Conservation (phyloP, 2,888 invertebrate species). For the Trachelus tabidus region DNA sequence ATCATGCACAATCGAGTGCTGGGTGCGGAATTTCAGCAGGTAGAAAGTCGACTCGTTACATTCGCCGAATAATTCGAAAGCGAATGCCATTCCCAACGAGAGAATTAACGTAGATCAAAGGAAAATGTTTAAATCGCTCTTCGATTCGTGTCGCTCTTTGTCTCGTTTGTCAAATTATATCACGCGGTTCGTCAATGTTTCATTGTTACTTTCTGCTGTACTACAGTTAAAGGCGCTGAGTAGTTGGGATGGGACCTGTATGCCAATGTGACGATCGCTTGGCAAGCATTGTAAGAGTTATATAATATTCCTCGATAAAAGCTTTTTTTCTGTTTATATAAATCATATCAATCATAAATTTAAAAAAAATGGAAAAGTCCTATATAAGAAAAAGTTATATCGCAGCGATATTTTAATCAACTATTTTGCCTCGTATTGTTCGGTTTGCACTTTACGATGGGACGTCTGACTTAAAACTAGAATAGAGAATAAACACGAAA, state of each 20-base stretch:
- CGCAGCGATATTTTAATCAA: too few relatives aligned
- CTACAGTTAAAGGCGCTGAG: neutral
- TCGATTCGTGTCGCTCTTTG: neutral
- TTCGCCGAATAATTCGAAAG: slow-evolving; percentile 8
- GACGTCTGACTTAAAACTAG: too few relatives aligned
- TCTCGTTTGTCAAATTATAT: neutral
- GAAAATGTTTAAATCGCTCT: slow-evolving; percentile 3
- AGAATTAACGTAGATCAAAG: slow-evolving; percentile 1
- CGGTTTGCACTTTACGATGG: too few relatives aligned
- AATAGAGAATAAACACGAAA: too few relatives aligned
- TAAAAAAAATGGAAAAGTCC: too few relatives aligned
- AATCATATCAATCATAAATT: neutral
- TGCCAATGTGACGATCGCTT: neutral
- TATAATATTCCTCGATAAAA: neutral
- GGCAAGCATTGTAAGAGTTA: neutral
- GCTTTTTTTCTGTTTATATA: neutral
- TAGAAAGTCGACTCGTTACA: slow-evolving; percentile 14
- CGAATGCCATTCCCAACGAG: neutral
- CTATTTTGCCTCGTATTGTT: too few relatives aligned
- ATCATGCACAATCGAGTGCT: slow-evolving; percentile 9
- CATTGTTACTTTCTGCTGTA: neutral
- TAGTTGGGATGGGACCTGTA: neutral
- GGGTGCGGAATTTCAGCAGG: slow-evolving; percentile 13
- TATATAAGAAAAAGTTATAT: too few relatives aligned
- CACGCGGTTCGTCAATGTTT: neutral